phyloP scores from a whole-genome alignment of 2,797 vertebrate genomes.

The Lagorchestes hirsutus region DNA sequence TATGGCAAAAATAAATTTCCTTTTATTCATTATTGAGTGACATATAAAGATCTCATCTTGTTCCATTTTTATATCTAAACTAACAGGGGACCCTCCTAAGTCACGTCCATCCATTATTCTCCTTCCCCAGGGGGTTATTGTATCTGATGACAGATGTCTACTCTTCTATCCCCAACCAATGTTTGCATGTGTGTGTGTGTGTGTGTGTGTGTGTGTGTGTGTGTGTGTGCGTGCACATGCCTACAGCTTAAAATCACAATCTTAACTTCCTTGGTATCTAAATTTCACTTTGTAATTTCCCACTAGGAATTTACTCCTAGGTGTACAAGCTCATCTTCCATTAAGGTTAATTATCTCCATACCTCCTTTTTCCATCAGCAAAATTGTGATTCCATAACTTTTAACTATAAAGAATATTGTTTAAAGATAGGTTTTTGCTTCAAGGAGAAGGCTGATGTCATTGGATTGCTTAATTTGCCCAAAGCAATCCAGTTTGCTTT shows the following conservation, averaged over 20 bases:
- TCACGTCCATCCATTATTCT: background rate
- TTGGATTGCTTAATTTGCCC: background rate
- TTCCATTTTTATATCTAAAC: background rate
- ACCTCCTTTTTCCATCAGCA: constrained; percentile 74
- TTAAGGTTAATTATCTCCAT: constrained; percentile 48
- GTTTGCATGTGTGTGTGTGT: background rate
- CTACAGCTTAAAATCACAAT: background rate
- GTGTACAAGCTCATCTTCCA: background rate
- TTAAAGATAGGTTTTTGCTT: background rate
- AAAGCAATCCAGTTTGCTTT: background rate
- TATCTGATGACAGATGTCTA: background rate
- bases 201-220: no score
- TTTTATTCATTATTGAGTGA: background rate
- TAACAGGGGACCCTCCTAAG: background rate
- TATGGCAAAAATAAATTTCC: background rate
- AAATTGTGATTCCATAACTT: constrained; percentile 16
- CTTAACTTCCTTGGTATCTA: background rate
- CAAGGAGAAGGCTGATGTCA: background rate
- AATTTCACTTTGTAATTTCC: background rate
- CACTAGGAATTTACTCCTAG: background rate
- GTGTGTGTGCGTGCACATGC: no score
- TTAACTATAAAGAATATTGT: background rate
- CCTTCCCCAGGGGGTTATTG: background rate
- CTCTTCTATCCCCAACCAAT: background rate
- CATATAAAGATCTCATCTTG: background rate